These are phyloP conservation scores for Pseudorasbora parva DNA, from an alignment of 2,113 vertebrate genomes.

Conservation along the genomic window DNA sequence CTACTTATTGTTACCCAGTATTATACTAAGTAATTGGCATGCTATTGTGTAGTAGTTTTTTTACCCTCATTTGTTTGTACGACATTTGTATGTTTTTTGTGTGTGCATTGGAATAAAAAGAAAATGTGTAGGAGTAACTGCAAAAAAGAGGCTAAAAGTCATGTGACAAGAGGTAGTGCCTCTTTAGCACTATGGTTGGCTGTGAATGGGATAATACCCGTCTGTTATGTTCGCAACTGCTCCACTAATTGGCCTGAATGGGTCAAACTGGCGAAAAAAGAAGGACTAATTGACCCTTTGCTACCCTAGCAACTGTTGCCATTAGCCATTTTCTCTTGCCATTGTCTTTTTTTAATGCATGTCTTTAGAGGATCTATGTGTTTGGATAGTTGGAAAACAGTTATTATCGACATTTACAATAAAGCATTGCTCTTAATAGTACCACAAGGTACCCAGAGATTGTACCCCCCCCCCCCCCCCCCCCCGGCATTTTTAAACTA, in stretches of 20 bases:
- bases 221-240: not conserved
- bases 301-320: conserved; percentile 8
- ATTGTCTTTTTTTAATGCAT: not conserved
- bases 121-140: not conserved
- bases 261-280: not conserved
- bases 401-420: not conserved
- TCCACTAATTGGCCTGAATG: conserved; percentile 11
- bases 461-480: no score
- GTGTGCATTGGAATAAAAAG: no score
- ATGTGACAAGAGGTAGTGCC: not conserved
- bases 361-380: not conserved
- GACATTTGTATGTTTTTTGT: no score
- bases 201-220: not conserved
- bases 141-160: not conserved
- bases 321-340: not conserved
- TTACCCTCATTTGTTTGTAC: no score
- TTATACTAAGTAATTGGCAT: no score
- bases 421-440: not conserved
- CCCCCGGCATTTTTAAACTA: no score
- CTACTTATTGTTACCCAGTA: no score
- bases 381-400: not conserved
- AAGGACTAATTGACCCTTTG: not conserved
- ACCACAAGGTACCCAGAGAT: not conserved
- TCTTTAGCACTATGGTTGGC: conserved; percentile 18
- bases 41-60: no score